A percentile compares a stretch with the other conserved stretches of the same genome.
These are phyloP conservation scores for Pogona vitticeps DNA, from an alignment of 2,113 vertebrate species.

Conservation along the genomic window DNA sequence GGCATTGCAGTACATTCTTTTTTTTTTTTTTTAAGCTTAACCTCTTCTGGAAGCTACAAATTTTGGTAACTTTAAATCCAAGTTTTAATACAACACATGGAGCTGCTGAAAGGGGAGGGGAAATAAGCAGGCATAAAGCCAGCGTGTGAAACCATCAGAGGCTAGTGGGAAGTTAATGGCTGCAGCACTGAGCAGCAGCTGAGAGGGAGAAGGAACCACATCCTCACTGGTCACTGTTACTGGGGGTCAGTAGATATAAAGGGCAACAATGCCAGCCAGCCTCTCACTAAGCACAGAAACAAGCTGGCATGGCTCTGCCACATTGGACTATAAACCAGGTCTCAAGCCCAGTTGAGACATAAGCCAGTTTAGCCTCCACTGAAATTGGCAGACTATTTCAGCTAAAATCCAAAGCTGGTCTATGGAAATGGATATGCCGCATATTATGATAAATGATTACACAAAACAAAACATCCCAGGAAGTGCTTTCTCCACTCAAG, in stretches of 20 bases:
- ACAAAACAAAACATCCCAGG: not conserved
- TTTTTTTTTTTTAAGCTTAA: not conserved
- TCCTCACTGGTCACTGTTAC: not conserved
- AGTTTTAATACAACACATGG: not conserved
- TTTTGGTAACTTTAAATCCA: not conserved
- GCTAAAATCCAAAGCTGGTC: not conserved
- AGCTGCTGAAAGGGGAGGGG: not conserved
- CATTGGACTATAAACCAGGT: not conserved
- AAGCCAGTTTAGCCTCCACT: not conserved
- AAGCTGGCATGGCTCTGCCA: not conserved
- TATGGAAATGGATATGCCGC: not conserved
- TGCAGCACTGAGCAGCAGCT: not conserved
- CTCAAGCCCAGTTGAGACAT: not conserved
- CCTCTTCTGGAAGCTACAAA: not conserved
- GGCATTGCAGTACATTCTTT: not conserved
- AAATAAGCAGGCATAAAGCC: not conserved
- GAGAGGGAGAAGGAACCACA: not conserved
- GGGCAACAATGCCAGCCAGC: not conserved
- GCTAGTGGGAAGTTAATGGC: not conserved
- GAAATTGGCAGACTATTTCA: not conserved
- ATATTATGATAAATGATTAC: not conserved
- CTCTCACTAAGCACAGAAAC: not conserved
- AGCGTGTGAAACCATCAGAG: too few species aligned
- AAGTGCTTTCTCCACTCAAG: not conserved
- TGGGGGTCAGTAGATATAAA: not conserved